These are phyloP conservation scores for Macquaria australasica DNA, from an alignment of 2,113 vertebrate species.

Conservation along the genomic window DNA sequence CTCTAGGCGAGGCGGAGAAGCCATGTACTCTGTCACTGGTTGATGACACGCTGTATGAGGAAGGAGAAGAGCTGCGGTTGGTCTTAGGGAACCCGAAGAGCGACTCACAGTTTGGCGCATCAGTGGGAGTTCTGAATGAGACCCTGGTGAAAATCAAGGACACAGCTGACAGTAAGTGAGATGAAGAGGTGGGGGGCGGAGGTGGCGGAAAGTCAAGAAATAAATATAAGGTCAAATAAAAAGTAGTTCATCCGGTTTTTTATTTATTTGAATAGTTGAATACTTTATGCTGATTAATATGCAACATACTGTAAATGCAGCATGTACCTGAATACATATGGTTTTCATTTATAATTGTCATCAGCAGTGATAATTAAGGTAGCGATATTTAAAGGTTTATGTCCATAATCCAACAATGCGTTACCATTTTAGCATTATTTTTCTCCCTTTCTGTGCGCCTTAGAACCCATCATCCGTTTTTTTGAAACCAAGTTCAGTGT, in stretches of 20 bases:
- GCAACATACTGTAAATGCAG: background rate
- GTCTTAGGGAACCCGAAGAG: conserved; percentile 91
- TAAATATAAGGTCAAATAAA: background rate
- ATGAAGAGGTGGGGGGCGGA: background rate
- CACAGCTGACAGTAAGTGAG: conserved; percentile 91
- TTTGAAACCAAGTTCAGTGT: conserved; percentile 85
- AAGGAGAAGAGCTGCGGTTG: conserved; percentile 91
- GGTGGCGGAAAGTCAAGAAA: background rate
- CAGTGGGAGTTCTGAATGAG: conserved; percentile 90
- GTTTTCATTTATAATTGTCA: background rate
- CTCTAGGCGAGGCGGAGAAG: conserved; percentile 91
- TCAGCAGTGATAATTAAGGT: background rate
- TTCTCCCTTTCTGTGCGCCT: conserved; percentile 3
- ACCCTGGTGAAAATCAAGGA: conserved; percentile 91
- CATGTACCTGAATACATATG: background rate
- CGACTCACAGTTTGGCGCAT: conserved; percentile 90
- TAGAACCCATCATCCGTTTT: conserved; percentile 84
- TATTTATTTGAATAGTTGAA: background rate
- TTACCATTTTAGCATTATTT: background rate
- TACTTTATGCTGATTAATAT: background rate
- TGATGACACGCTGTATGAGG: conserved; percentile 90
- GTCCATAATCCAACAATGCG: background rate
- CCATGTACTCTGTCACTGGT: conserved; percentile 87
- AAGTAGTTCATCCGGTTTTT: background rate
- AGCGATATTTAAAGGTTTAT: background rate